Evolutionary conservation across 2,797 vertebrate species (phyloP), one percentile per base, ranked within the genome.

Genomic region (Sternarchorhynchus goeldii): DNA sequence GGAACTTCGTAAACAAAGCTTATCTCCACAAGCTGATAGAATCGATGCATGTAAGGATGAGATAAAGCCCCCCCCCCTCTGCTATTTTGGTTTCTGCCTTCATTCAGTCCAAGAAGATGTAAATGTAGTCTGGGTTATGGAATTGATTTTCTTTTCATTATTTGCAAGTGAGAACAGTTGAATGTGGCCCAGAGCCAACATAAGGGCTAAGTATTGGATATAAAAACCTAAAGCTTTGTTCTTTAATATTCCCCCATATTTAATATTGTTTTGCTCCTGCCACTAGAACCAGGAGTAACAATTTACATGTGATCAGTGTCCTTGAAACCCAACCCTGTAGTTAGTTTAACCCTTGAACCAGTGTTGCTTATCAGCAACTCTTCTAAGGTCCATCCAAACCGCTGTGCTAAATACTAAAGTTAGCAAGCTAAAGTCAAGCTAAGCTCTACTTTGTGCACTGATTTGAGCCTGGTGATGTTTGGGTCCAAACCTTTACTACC

Each of bases 81-180:
- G 14, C 29, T 60, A 10, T 62, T 62, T 62, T 60, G 75, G 29
- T 4, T 57, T 57, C 31, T 16, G 12, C 18, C 50, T 69, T 21
- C 69, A 55, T 77, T 70, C 53, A 70, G n/a, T 50, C 45, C 45
- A 50, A 50, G 45, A 14, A 50, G 45, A 50, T 12, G 8, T 50
- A 50, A 12, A 12, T 12, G 21, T 50, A 67, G 41, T 41, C 16
- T 31, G n/a, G 25, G 53, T 25, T 36, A 59, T 59, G 68, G 75
- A 31, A 25, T 25, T 45, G 34, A 5, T 31, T 36, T 10, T 31
- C 34, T 20, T 21, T 70, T 12, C 20, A 77, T 70, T 71, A 71
- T 63, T 70, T 36, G 70, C 55, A 31, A 18, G 45, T 32, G 67
- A 17, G 29, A 32, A 58, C 62, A 73, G 66, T 73, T 53, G 72